Evolutionary conservation across 2,888 invertebrate genomes (phyloP), one percentile per base, ranked within the genome.

Genomic region (Protodeltote pygarga): DNA sequence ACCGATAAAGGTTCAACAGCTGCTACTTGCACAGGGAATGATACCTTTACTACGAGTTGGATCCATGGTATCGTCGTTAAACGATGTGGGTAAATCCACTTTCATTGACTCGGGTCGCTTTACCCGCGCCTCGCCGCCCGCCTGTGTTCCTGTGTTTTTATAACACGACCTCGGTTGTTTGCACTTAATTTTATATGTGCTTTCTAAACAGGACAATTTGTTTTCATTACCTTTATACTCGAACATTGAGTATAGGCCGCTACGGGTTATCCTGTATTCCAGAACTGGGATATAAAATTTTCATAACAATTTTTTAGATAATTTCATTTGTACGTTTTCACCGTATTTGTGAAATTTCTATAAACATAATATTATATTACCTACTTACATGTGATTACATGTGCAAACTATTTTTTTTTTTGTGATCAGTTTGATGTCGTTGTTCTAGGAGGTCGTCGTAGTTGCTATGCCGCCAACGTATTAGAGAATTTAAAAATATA

Each of bases 1-100:
- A 81, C 87, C 85, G 87, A 88, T 87, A 88, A 79, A 71, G 62
- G 62, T 68, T 65, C 66, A 68, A 55, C 63, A 67, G 59, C 57
- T 58, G 54, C 51, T 41, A 42, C 45, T 46, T 31, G 49, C 32
- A 45, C 49, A 59, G 34, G 47, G 48, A 65, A 40, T 46, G 51
- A 48, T 50, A 39, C 59, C 49, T 61, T 40, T 20, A 42, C 33
- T 44, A 46, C 24, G 53, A 53, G 48, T 42, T 51, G 44, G 48
- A 40, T 44, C 49, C 54, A 40, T 51, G 60, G 42, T 31, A 44
- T 61, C 54, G 45, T 40, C 49, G 54, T 53, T 60, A 46, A 28
- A 59, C 40, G 48, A 57, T 24, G 39, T 39, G 58, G 42, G 64
- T 48, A 48, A 58, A 58, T 50, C 51, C 58, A 37, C 50, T 64